Conservation (phyloP, 2,113 vertebrate species). For the Tylochromis polylepis region DNA sequence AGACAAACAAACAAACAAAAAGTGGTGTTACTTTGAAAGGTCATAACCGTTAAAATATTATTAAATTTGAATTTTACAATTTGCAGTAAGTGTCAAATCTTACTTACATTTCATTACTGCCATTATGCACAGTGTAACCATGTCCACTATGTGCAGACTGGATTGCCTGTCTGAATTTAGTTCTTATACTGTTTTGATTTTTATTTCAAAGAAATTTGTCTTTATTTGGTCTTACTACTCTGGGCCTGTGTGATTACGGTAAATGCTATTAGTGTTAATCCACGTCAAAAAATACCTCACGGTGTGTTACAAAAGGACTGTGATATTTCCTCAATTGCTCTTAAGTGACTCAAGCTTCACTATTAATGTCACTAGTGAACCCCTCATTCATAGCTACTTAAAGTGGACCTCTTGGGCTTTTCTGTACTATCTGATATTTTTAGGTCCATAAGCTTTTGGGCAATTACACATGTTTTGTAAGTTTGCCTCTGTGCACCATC, state of each 20-base stretch:
- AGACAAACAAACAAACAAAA: not conserved
- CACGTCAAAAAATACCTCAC: not conserved
- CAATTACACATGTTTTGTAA: not conserved
- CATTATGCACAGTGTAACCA: not conserved
- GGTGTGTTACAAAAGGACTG: not conserved
- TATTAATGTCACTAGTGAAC: not conserved
- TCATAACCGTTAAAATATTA: not conserved
- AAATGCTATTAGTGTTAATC: constrained; percentile 22
- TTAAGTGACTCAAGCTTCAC: not conserved
- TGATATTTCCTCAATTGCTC: not conserved
- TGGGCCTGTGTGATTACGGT: not conserved
- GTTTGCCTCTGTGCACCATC: not conserved
- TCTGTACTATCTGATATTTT: not conserved
- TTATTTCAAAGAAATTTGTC: constrained; percentile 1
- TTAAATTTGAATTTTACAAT: not conserved
- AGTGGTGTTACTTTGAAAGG: not conserved
- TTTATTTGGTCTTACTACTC: not conserved
- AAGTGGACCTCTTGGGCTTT: not conserved
- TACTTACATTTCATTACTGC: not conserved
- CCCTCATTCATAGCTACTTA: not conserved
- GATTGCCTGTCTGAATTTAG: not conserved
- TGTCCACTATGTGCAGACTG: not conserved
- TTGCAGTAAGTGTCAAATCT: not conserved
- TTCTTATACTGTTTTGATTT: not conserved
- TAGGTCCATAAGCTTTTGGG: not conserved